Evolutionary conservation across 2,113 vertebrate genomes (phyloP), one percentile per base, ranked within the genome.

Genomic region (Hippocampus abdominalis): DNA sequence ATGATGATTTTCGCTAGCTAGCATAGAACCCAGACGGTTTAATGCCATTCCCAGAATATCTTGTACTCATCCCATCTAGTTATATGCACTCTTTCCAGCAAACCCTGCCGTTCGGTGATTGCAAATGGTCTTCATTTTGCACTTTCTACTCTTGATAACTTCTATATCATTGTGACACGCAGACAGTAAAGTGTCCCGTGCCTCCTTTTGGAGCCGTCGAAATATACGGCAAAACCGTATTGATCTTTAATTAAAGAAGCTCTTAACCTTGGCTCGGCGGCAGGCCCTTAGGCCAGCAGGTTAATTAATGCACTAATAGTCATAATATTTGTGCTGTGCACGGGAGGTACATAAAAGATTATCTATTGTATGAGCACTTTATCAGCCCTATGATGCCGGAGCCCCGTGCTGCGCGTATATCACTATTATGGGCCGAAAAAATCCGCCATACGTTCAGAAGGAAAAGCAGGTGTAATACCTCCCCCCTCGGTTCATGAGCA

Each of bases 241-340:
- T 91, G 91, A 93, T 93, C 90, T 92, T 93, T 92, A 92, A 93
- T 93, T 93, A 92, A 92, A 92, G 91, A 88, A 90, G 90, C 91
- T 93, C 91, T 92, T 93, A 93, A 91, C 91, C 91, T 91, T 90
- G 88, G 90, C 88, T 84, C 81, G 86, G 85, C 81, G 80, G 85
- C 75, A 76, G 84, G 90, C 90, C 91, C 90, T 81, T 76, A 89
- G 90, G 90, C 88, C 87, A 86, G 84, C 66, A 84, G 90, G 90
- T 92, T 92, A 91, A 92, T 92, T 93, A 92, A 92, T 92, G 91
- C 88, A 92, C 91, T 93, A 91, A 91, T 91, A 93, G 90, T 93
- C 87, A 93, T 92, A 92, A 93, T 93, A 92, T 93, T 93, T 93
- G 91, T 92, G 90, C 90, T 92, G 87, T 92, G 91, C 89, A 90